Evolutionary conservation across 92 coral and sea anemone genomes (phyloP), one percentile per base, ranked within the genome.

Genomic region (Actinernus sp.): DNA sequence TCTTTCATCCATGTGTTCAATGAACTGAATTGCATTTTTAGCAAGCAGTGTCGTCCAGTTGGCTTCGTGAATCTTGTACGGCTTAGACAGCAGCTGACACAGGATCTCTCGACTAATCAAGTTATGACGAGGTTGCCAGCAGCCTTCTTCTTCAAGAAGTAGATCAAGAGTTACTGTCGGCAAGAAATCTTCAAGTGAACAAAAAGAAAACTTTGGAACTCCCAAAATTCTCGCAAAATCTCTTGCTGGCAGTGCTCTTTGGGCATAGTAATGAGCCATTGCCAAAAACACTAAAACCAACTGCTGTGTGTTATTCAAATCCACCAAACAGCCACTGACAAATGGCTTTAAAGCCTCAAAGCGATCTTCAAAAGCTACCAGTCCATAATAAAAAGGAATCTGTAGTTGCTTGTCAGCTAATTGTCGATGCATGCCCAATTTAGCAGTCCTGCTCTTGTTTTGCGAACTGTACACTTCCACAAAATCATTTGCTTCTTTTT

Each of bases 251-350:
- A 80, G 72, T 0, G 76, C 28, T 1, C 3, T 21, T 28, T 86
- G 87, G 0, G 82, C 92, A 74, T 86, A 86, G 51, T 86, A 73
- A 31, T 61, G 26, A 54, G 92, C 74, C 71, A 86, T 79, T 0
- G 87, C 81, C 17, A 86, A 43, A 26, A 86, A 86, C 28, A 70
- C 43, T 37, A 86, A 36, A n/a, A 76, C 60, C 24, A 58, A 8
- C 13, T 19, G 52, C 28, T 84, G 65, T 0, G 26, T 20, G 2
- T 10, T 26, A 31, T 36, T n/a, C 0, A 84, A 55, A 37, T 44
- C 61, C 18, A 58, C 40, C 18, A 84, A 48, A 28, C 85, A 84
- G 23, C 64, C 85, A 2, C 20, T 22, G 14, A 84, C 91, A 43
- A 84, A 84, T 14, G 91, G 91, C 26, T 64, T 66, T 2, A 84